A percentile compares a stretch with the other conserved stretches of the same genome.
phyloP scores from a whole-genome alignment of 2,797 vertebrate genomes.

The Antrozous pallidus region DNA sequence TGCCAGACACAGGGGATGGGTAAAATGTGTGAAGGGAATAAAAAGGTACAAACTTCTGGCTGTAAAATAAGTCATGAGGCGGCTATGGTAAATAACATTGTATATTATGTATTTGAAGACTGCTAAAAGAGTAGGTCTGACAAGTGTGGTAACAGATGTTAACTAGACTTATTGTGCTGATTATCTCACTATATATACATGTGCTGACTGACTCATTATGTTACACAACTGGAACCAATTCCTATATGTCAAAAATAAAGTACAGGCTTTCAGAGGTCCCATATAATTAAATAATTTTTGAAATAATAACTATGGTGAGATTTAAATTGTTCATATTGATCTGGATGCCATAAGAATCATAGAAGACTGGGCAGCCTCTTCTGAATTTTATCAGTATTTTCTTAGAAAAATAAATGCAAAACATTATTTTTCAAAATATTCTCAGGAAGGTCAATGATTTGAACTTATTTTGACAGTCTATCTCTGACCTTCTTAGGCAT shows the following conservation, averaged over 20 bases:
- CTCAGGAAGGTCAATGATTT: constrained; percentile 53
- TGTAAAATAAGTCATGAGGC: neutral
- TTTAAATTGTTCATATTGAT: neutral
- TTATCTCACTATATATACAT: neutral
- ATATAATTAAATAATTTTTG: neutral
- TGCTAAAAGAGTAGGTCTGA: neutral
- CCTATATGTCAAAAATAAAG: neutral
- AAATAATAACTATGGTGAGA: neutral
- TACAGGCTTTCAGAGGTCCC: neutral
- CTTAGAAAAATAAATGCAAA: constrained; percentile 24
- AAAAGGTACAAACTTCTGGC: neutral
- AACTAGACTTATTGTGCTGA: neutral
- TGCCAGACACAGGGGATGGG: neutral
- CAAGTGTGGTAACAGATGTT: neutral
- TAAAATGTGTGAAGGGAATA: neutral
- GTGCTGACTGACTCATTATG: neutral
- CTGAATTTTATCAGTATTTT: neutral
- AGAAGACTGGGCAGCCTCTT: neutral
- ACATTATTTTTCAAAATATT: constrained; percentile 40
- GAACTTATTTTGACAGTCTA: constrained; percentile 72
- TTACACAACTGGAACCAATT: neutral
- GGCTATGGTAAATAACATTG: neutral
- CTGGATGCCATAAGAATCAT: neutral
- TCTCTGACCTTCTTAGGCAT: constrained; percentile 80
- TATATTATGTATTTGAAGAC: neutral